A percentile compares a stretch with the other conserved stretches of the same genome.
These are phyloP conservation scores for Sepioteuthis lessoniana DNA, from an alignment of 2,888 invertebrate genomes.

Conservation along the genomic window DNA sequence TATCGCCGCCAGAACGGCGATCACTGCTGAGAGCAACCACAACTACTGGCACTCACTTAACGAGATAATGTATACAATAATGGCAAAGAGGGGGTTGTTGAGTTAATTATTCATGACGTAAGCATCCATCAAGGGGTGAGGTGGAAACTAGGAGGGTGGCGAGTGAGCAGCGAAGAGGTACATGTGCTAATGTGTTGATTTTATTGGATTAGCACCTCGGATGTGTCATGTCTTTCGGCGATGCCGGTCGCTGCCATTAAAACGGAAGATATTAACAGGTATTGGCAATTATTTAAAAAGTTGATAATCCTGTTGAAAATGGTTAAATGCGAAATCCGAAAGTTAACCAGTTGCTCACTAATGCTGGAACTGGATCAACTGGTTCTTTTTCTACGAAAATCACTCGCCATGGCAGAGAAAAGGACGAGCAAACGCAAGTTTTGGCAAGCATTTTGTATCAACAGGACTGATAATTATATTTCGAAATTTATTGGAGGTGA, in stretches of 20 bases:
- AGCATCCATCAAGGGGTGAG: neutral
- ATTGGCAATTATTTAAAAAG: neutral
- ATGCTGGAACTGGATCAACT: neutral
- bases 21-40: neutral
- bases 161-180: neutral
- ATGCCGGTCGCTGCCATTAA: neutral
- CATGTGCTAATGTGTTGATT: neutral
- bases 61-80: conserved; percentile 33
- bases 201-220: conserved; percentile 18
- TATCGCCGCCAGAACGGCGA: neutral
- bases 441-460: too few relatives aligned
- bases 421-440: too few relatives aligned
- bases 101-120: conserved; percentile 33
- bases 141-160: neutral
- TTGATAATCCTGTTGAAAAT: neutral
- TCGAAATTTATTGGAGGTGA: too few relatives aligned
- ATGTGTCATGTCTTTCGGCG: neutral
- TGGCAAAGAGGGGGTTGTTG: neutral
- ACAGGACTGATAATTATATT: too few relatives aligned
- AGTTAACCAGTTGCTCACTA: neutral
- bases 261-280: neutral
- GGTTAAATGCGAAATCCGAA: neutral
- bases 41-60: neutral
- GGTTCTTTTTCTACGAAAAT: neutral
- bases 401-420: neutral